Evolutionary conservation across 2,797 vertebrate species (phyloP).

Genomic region (Staurois parvus): DNA sequence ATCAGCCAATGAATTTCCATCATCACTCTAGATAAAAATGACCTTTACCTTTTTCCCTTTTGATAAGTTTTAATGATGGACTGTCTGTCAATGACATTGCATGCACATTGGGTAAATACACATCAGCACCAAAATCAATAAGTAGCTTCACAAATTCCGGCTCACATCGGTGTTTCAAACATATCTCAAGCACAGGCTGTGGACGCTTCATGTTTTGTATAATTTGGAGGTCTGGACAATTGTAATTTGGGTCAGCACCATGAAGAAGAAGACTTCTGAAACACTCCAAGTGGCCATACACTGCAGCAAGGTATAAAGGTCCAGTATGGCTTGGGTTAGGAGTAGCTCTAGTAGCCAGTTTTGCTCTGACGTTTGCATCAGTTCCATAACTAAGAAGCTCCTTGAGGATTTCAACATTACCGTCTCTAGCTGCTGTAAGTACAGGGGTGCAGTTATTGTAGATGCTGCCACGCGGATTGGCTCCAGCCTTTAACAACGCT

Average conservation of each 20-base stretch:
- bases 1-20: too few relatives aligned
- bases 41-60: conserved; percentile 86
- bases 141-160: conserved; percentile 85
- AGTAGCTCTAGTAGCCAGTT: conserved; percentile 83
- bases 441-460: conserved; percentile 92
- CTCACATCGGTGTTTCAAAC: conserved; percentile 84
- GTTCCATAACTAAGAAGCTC: conserved; percentile 85
- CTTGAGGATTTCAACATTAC: conserved; percentile 77
- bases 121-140: conserved; percentile 91
- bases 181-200: conserved; percentile 88
- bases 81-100: conserved; percentile 69
- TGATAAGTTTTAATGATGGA: conserved; percentile 80
- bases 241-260: conserved; percentile 90
- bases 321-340: conserved; percentile 82
- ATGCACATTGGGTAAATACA: conserved; percentile 80
- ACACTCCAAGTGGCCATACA: conserved; percentile 89
- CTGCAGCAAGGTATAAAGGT: conserved; percentile 88
- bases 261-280: conserved; percentile 87
- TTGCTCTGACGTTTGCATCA: conserved; percentile 81
- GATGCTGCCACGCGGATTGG: conserved; percentile 86
- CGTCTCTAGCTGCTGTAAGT: conserved; percentile 86
- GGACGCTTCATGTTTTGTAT: conserved; percentile 83
- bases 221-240: conserved; percentile 85
- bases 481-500: conserved; percentile 85
- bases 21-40: too few relatives aligned